phyloP scores from a whole-genome alignment of 23 tunicate species.

The Diplosoma virens region DNA sequence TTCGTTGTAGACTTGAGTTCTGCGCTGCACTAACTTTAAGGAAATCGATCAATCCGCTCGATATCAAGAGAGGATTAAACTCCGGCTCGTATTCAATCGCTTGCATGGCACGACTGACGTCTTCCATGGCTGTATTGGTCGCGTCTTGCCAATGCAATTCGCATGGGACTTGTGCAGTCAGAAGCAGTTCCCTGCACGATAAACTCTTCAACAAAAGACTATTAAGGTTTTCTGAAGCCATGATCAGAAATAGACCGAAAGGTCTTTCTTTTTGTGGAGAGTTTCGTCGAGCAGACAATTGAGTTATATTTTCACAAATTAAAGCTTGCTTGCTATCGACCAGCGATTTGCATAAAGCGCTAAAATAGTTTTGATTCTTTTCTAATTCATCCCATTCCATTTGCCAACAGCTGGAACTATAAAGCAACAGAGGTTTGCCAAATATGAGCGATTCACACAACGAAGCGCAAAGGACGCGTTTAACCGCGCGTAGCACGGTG shows the following conservation, averaged over 20 bases:
- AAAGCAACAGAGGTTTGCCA: slow-evolving; percentile 50
- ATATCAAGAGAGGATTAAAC: slow-evolving; percentile 40
- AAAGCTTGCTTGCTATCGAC: slow-evolving; percentile 31
- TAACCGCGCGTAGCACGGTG: slow-evolving; percentile 28
- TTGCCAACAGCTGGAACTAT: slow-evolving; percentile 79
- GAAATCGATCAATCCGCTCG: not conserved
- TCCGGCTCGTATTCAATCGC: slow-evolving; percentile 11
- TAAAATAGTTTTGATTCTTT: slow-evolving; percentile 61
- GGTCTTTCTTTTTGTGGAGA: slow-evolving; percentile 1
- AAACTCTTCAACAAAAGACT: slow-evolving; percentile 56
- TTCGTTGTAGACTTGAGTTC: not conserved
- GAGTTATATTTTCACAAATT: slow-evolving; percentile 61
- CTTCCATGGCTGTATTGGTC: slow-evolving; percentile 22
- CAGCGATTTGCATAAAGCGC: slow-evolving; percentile 47
- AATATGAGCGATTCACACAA: slow-evolving; percentile 76
- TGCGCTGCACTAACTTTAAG: not conserved
- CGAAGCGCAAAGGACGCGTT: slow-evolving; percentile 19
- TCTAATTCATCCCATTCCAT: slow-evolving; percentile 96
- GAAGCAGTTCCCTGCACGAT: slow-evolving; percentile 45
- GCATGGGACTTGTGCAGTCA: slow-evolving; percentile 18
- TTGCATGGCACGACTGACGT: slow-evolving; percentile 25
- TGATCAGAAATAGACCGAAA: slow-evolving; percentile 49
- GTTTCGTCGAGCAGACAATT: not conserved
- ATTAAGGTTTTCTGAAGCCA: slow-evolving; percentile 46
- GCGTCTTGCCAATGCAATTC: slow-evolving; percentile 21